Base-by-base conservation (phyloP, 2,888 invertebrate genomes). In the Tyria jacobaeae region DNA sequence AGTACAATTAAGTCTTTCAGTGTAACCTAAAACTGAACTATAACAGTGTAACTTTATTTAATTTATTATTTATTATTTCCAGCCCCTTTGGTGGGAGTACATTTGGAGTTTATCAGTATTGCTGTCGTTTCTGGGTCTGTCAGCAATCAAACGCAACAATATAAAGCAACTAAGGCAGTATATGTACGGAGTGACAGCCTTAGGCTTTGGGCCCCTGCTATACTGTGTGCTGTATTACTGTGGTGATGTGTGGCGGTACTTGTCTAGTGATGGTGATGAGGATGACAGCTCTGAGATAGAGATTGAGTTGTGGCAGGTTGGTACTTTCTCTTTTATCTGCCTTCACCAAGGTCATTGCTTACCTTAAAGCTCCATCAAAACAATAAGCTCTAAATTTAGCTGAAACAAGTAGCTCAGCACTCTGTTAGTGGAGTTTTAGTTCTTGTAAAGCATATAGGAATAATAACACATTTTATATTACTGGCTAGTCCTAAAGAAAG, bases 31-130 rank as follows among this genome's bases (percentile, higher is more conserved):
- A n/a, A n/a, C n/a, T n/a, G n/a, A n/a, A n/a, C n/a, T n/a, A n/a
- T n/a, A n/a, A n/a, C n/a, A n/a, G n/a, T n/a, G n/a, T n/a, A n/a
- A n/a, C n/a, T n/a, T n/a, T n/a, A n/a, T 6, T n/a, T 6, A n/a
- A 41, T 17, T 12, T 25, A 14, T 34, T 15, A 14, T 5, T 14
- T 27, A 3, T 35, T 24, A 3, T 57, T 95, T 94, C 59, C 92
- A 97, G 96, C 97, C 98, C 1, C 91, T 97, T 52, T 95, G 96
- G 92, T 99, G 99, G 99, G 99, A 99, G 90, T 99, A 98, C 89
- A 95, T 97, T 79, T 99, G 99, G 99, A 96, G 97, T 75, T 90
- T 96, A 25, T 98, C 98, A 77, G 92, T 98, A 62, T 88, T 98
- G 37, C 95, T 97, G 44, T 97, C 98, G 15, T 96, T 98, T 88